Evolutionary conservation across 1,140 invertebrate genomes (phyloP), one percentile per base, ranked within the genome.

Genomic region (Neelides sp.): DNA sequence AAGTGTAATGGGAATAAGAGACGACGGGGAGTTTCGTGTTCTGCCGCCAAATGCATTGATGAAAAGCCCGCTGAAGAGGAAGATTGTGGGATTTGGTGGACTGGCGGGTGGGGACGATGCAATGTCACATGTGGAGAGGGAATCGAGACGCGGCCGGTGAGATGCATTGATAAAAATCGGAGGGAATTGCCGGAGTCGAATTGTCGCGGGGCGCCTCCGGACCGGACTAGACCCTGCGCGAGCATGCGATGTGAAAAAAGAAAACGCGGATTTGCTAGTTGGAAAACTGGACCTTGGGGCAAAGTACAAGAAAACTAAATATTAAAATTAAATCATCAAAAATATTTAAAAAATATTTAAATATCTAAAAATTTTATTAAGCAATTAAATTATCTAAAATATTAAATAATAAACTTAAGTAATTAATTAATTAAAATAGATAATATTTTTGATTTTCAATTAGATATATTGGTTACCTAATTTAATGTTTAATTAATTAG

Each of bases 11-110:
- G 45, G 34, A 22, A n/a, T n/a, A n/a, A 23, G 23, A 13, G 22
- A 36, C 2, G 45, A 45, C 15, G 26, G 34, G 22, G 42, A 45
- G n/a, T 27, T 45, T 1, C 34, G 42, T 17, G 27, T 45, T 27
- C n/a, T n/a, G n/a, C n/a, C n/a, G n/a, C n/a, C n/a, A n/a, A n/a
- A n/a, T n/a, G n/a, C n/a, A n/a, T n/a, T n/a, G n/a, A n/a, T n/a
- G n/a, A n/a, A n/a, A 47, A 41, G 24, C 54, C 48, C 15, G 17
- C 32, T 1, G 22, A 22, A 2, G 46, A 19, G 32, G 27, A 28
- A 3, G 47, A 27, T 13, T 55, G 53, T 28, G 53, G 48, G 4
- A 23, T 27, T 22, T 52, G 49, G 43, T 55, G 48, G 30, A 55
- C 41, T 1, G 53, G 48, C 8, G 48, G 45, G 15, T 52, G 52